Percentiles rank a stretch among this genome's conserved stretches.
phyloP scores from a whole-genome alignment of 1,140 invertebrate species.

The Sitodiplosis mosellana region DNA sequence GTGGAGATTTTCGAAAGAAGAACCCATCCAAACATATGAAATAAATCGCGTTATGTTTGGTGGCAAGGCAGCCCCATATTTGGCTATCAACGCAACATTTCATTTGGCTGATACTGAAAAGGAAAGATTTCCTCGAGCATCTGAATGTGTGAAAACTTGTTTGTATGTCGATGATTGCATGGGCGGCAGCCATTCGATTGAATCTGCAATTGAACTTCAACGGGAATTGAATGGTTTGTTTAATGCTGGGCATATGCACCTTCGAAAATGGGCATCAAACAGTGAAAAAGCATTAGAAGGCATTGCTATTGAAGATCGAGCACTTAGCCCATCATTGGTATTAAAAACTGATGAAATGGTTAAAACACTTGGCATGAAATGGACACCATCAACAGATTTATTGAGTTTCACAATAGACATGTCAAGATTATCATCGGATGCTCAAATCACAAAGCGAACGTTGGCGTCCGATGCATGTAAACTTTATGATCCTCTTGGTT shows the following conservation, averaged over 20 bases:
- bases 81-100: conserved; percentile 11
- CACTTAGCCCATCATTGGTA: neutral
- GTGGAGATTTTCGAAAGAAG: no score
- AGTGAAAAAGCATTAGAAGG: conserved; percentile 3
- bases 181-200: no score
- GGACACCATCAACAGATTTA: conserved; percentile 7
- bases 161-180: conserved; percentile 13
- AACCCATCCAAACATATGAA: no score
- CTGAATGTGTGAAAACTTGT: conserved; percentile 1
- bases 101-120: conserved; percentile 9
- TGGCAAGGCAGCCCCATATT: conserved; percentile 9
- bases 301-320: neutral
- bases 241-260: no score
- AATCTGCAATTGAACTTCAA: no score
- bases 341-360: conserved; percentile 5
- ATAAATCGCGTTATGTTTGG: no score
- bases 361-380: no score
- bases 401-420: conserved; percentile 7
- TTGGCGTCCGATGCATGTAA: conserved; percentile 6
- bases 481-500: conserved; percentile 11
- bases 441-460: conserved; percentile 6
- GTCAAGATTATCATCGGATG: no score
- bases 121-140: conserved; percentile 6
- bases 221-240: no score
- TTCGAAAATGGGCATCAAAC: conserved; percentile 10